Base-by-base conservation (phyloP, 2,888 invertebrate species). In the Mesorhabditis sp. region DNA sequence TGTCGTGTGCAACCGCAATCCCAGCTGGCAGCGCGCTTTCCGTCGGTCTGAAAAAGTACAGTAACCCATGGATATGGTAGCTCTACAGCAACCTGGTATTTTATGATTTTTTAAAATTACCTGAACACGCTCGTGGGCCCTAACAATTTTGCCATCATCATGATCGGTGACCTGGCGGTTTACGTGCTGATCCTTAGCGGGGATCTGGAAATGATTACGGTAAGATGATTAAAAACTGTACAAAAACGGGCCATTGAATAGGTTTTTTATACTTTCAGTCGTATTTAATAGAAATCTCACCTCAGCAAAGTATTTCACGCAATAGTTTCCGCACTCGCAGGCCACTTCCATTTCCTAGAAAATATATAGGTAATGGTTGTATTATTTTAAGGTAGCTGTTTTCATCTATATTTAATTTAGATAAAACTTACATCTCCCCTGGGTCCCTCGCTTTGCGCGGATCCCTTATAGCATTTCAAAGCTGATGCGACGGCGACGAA, bases 251-350 rank as follows among this genome's bases (percentile, higher is more conserved):
- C 7, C 2, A n/a, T 50, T 50, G 2, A 50, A 50, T 13, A 50
- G 58, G 1, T 50, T 2, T 50, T 50, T 50, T 50, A 10, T 2
- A 2, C n/a, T 28, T 28, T 28, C 1, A 28, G 28, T 2, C 1
- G 28, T 28, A 28, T 1, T 28, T 28, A 50, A n/a, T 50, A 50
- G n/a, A 50, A n/a, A 13, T 50, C 10, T 50, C 2, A 50, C 58
- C 58, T 50, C 58, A n/a, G 58, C 58, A 50, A 50, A 50, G 2
- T 50, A 50, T n/a, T 50, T 50, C 58, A 50, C 58, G n/a, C 58
- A 50, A 50, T 50, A 50, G 58, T 50, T n/a, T n/a, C 58, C 58
- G 58, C 58, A 50, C 7, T 13, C 58, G 58, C 58, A 50, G 7
- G 7, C 58, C 10, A 50, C 58, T n/a, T 50, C 58, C n/a, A 13